A percentile compares a stretch with the other conserved stretches of the same genome.
phyloP scores from a whole-genome alignment of 1,140 invertebrate genomes.

The Bilobella aurantiaca region DNA sequence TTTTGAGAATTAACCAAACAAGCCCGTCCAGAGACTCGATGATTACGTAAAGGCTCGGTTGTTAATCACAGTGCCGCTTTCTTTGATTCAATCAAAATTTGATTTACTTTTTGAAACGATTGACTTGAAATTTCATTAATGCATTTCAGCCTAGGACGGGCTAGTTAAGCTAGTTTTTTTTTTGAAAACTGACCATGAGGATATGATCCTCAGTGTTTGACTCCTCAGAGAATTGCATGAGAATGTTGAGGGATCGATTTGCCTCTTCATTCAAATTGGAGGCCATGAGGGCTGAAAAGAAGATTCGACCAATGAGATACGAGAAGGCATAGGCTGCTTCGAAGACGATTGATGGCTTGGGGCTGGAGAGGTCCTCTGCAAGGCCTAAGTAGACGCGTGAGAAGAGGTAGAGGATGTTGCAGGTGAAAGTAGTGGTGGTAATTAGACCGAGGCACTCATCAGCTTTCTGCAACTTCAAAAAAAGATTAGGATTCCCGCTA shows the following conservation, averaged over 20 bases:
- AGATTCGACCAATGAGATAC: slow-evolving; percentile 14
- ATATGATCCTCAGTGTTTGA: slow-evolving; percentile 6
- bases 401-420: slow-evolving; percentile 23
- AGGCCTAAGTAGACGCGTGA: slow-evolving; percentile 17
- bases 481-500: background rate
- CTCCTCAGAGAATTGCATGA: slow-evolving; percentile 5
- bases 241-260: background rate
- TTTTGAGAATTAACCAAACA: too few relatives aligned
- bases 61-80: too few relatives aligned
- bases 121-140: too few relatives aligned
- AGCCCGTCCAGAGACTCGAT: too few relatives aligned
- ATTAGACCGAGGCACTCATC: slow-evolving; percentile 14
- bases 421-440: slow-evolving; percentile 12
- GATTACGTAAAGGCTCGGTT: too few relatives aligned
- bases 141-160: background rate
- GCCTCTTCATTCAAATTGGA: slow-evolving; percentile 6
- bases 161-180: background rate
- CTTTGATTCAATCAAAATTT: too few relatives aligned
- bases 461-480: slow-evolving; percentile 14
- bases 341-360: slow-evolving; percentile 12
- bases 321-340: slow-evolving; percentile 19
- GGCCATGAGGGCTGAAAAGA: slow-evolving; percentile 10
- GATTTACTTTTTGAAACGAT: too few relatives aligned
- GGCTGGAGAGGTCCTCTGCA: slow-evolving; percentile 6
- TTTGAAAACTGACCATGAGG: slow-evolving; percentile 9